These are phyloP conservation scores for Chrysopilus asiliformis DNA, from an alignment of 2,888 invertebrate species.

Conservation along the genomic window DNA sequence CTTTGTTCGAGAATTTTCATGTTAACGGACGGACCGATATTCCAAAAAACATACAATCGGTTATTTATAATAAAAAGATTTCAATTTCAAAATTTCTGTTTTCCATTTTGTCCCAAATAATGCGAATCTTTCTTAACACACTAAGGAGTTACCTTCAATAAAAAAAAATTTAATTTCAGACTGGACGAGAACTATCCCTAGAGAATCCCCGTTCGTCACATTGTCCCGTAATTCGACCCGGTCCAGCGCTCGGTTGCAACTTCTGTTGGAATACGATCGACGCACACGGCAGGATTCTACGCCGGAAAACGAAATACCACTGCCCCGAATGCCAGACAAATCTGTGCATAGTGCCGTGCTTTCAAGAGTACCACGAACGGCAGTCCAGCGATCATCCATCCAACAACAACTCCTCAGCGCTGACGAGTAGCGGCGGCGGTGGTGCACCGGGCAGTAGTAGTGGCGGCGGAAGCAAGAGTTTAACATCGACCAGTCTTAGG, in stretches of 20 bases:
- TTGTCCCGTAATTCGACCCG: slow-evolving; percentile 69
- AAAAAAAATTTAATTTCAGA: slow-evolving; percentile 26
- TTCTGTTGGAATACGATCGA: slow-evolving; percentile 87
- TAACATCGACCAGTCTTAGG: slow-evolving; percentile 16
- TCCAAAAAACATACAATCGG: too few relatives aligned
- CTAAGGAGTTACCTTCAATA: too few relatives aligned
- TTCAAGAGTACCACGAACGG: slow-evolving; percentile 70
- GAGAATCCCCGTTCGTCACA: slow-evolving; percentile 54
- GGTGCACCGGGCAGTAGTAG: slow-evolving; percentile 3
- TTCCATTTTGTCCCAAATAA: slow-evolving; percentile 1
- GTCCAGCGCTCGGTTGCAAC: slow-evolving; percentile 76
- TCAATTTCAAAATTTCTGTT: too few relatives aligned
- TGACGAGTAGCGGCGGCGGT: slow-evolving; percentile 15
- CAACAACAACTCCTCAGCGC: slow-evolving; percentile 17
- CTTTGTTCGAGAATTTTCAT: too few relatives aligned
- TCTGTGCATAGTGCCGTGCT: slow-evolving; percentile 79
- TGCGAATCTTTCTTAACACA: neutral
- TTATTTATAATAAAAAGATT: too few relatives aligned
- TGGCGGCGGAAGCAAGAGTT: slow-evolving; percentile 14
- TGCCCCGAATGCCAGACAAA: slow-evolving; percentile 84
- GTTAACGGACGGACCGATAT: too few relatives aligned
- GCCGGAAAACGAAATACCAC: slow-evolving; percentile 79
- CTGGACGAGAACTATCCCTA: slow-evolving; percentile 33
- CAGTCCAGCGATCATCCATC: slow-evolving; percentile 31
- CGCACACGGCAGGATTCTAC: slow-evolving; percentile 62